Evolutionary conservation across 2,888 invertebrate genomes (phyloP).

Genomic region (Mimachlamys varia): DNA sequence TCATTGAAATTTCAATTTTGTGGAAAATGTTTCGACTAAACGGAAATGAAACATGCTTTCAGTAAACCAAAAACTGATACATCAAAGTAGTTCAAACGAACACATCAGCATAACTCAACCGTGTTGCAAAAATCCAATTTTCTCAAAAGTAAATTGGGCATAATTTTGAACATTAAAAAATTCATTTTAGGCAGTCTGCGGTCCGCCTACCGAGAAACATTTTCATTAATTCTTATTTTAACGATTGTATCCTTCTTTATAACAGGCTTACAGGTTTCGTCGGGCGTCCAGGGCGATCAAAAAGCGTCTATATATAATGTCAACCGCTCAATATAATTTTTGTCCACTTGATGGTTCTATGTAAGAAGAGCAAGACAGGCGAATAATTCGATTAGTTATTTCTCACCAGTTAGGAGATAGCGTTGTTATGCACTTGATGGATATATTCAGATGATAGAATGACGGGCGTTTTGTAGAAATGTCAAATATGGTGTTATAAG

Average conservation of each 20-base stretch:
- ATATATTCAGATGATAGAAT: constrained; percentile 26
- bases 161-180: constrained; percentile 36
- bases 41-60: constrained; percentile 31
- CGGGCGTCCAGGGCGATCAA: not conserved
- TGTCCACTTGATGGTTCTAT: constrained; percentile 34
- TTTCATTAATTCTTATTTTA: constrained; percentile 36
- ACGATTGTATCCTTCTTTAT: constrained; percentile 22
- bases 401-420: constrained; percentile 27
- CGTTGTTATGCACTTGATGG: constrained; percentile 5
- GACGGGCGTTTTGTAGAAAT: constrained; percentile 36
- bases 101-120: constrained; percentile 31
- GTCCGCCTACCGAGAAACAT: constrained; percentile 28
- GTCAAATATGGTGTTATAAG: constrained; percentile 19
- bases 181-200: constrained; percentile 31
- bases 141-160: constrained; percentile 34
- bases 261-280: not conserved
- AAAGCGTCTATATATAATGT: constrained; percentile 27
- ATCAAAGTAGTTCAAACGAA: constrained; percentile 31
- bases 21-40: constrained; percentile 36
- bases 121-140: constrained; percentile 31
- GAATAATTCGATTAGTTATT: constrained; percentile 36
- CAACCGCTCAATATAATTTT: constrained; percentile 33
- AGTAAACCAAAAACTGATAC: constrained; percentile 27
- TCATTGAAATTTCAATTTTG: constrained; percentile 34
- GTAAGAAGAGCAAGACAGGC: constrained; percentile 1